A percentile compares a stretch with the other conserved stretches of the same genome.
Conservation (phyloP, 2,888 invertebrate species). For the Drosophila mettleri region DNA sequence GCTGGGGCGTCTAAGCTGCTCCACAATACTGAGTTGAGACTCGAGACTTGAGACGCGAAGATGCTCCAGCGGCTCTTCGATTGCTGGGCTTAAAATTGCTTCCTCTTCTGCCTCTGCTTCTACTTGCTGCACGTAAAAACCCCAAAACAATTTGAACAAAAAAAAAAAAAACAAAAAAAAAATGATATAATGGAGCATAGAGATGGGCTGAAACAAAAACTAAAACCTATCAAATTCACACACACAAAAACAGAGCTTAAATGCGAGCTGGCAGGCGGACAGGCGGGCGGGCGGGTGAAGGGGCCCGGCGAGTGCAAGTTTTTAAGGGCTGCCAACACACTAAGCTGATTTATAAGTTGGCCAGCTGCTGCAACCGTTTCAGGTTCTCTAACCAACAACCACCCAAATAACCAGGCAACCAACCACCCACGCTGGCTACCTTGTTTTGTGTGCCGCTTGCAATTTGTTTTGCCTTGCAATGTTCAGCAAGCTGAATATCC, state of each 20-base stretch:
- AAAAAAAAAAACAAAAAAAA: conserved; percentile 3
- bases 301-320: background rate
- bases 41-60: background rate
- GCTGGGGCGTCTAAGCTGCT: background rate
- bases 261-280: too few relatives aligned
- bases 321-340: conserved; percentile 15
- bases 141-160: conserved; percentile 57
- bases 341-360: conserved; percentile 59
- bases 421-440: background rate
- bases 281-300: too few relatives aligned
- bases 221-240: conserved; percentile 68
- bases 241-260: background rate
- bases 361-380: conserved; percentile 30
- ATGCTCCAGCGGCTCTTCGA: conserved; percentile 1
- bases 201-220: conserved; percentile 24
- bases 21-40: background rate
- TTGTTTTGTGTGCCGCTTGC: conserved; percentile 65
- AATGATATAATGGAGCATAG: background rate
- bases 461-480: conserved; percentile 57
- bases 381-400: conserved; percentile 13
- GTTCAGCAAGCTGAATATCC: conserved; percentile 3
- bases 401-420: background rate
- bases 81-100: conserved; percentile 10
- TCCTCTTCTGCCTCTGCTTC: background rate
- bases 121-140: conserved; percentile 44